Base-by-base conservation (phyloP, 2,888 invertebrate genomes). In the Andrena haemorrhoa region DNA sequence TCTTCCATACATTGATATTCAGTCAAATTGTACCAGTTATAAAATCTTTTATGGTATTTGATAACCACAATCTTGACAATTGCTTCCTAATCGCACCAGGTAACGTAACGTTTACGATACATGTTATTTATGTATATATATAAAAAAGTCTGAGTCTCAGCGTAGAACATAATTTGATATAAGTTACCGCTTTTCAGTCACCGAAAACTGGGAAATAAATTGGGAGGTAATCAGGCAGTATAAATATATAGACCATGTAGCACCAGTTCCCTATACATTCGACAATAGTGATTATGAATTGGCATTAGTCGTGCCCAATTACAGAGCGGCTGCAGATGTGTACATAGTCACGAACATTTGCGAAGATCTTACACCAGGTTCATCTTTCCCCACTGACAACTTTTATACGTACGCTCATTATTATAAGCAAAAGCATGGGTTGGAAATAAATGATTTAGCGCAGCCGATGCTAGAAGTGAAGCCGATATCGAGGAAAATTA, bases 291-390 rank as follows among this genome's bases (percentile, higher is more conserved):
- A 95, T 26, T 98, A 97, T 92, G 94, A 96, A 35, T 95, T 97
- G 87, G 95, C 96, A 60, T 96, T 99, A 0, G 97, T 99, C 0
- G 96, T 96, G 79, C 98, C 99, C 0, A 98, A 97, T 96, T 99
- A 99, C 93, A 95, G 96, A 87, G 81, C 85, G 5, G 89, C 89
- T 12, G 64, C 85, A 8, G 88, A 83, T 47, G 88, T 94, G 29
- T 97, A 97, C 91, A 94, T 97, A 33, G 97, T 98, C 0, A 96
- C 97, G 0, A 95, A 95, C 89, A 96, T 98, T 6, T 95, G 96
- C 58, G 94, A 95, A 10, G 95, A 97, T 85, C 92, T 96, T 91
- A 96, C 95, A 4, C 97, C 98, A 0, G 70, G 93, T 5, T 97
- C 96, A 20, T 85, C 91, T 3, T 98, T 98, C 92, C 97, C 97